phyloP scores from a whole-genome alignment of 2,113 vertebrate species.

The Rallus limicola region DNA sequence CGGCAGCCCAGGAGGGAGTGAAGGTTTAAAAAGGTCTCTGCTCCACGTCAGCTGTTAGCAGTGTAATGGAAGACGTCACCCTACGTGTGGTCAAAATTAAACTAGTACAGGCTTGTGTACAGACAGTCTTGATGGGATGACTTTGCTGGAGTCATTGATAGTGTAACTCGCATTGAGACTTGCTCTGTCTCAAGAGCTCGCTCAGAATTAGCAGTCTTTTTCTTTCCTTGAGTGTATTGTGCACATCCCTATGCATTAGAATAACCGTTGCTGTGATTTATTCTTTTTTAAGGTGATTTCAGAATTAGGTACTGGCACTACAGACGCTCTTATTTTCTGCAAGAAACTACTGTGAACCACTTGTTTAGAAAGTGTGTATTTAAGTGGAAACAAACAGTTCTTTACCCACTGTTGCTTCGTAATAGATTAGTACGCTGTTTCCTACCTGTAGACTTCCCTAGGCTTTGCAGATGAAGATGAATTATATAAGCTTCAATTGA shows the following conservation, averaged over 20 bases:
- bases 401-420: neutral
- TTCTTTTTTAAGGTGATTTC: neutral
- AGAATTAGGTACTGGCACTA: neutral
- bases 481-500: neutral
- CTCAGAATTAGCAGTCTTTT: neutral
- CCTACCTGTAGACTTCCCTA: neutral
- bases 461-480: neutral
- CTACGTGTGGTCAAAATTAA: rapidly evolving
- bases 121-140: neutral
- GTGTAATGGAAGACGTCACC: neutral
- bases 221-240: neutral
- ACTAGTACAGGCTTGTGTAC: rapidly evolving
- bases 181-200: neutral
- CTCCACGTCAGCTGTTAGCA: neutral
- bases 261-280: neutral
- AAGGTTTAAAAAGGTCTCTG: neutral
- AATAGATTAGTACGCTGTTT: neutral
- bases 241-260: neutral
- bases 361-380: neutral
- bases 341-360: neutral
- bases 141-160: neutral
- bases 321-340: neutral
- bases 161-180: neutral
- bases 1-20: neutral
- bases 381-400: neutral